These are phyloP conservation scores for Hirudo medicinalis DNA, from an alignment of 1,140 invertebrate genomes.

Conservation along the genomic window DNA sequence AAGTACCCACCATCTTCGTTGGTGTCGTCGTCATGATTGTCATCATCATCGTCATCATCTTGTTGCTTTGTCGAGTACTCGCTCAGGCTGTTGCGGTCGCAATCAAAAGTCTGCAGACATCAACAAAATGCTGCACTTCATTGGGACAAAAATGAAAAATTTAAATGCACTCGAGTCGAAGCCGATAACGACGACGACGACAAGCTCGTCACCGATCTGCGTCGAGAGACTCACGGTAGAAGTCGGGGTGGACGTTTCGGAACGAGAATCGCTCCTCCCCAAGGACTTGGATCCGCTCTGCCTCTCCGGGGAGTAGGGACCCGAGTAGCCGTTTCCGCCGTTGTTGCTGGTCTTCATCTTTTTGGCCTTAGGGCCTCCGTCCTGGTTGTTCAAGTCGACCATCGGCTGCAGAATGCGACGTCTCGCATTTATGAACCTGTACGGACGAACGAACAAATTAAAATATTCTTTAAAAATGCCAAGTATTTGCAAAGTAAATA, in stretches of 20 bases:
- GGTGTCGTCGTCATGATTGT: not conserved
- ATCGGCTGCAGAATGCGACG: slow-evolving; percentile 79
- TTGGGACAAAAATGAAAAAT: not conserved
- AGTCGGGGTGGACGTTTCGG: slow-evolving; percentile 14
- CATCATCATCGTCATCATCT: slow-evolving; percentile 9
- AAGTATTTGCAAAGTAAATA: too few species aligned
- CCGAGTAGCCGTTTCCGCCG: not conserved
- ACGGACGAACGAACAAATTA: not conserved
- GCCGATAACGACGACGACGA: not conserved
- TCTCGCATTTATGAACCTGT: slow-evolving; percentile 87
- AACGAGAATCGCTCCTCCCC: slow-evolving; percentile 13
- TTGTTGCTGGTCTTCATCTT: slow-evolving; percentile 32
- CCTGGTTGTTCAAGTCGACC: slow-evolving; percentile 37
- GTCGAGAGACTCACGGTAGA: slow-evolving; percentile 10
- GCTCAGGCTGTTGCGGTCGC: slow-evolving; percentile 15
- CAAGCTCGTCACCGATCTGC: not conserved
- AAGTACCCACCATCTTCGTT: not conserved
- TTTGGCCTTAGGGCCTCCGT: slow-evolving; percentile 34
- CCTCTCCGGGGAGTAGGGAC: not conserved
- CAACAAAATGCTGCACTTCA: too few species aligned
- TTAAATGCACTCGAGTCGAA: not conserved
- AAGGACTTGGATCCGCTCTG: not conserved
- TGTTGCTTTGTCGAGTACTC: slow-evolving; percentile 6
- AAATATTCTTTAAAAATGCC: too few species aligned
- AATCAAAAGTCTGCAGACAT: slow-evolving; percentile 12